Base-by-base conservation (phyloP, 1,140 invertebrate genomes). In the Drosophila repleta region DNA sequence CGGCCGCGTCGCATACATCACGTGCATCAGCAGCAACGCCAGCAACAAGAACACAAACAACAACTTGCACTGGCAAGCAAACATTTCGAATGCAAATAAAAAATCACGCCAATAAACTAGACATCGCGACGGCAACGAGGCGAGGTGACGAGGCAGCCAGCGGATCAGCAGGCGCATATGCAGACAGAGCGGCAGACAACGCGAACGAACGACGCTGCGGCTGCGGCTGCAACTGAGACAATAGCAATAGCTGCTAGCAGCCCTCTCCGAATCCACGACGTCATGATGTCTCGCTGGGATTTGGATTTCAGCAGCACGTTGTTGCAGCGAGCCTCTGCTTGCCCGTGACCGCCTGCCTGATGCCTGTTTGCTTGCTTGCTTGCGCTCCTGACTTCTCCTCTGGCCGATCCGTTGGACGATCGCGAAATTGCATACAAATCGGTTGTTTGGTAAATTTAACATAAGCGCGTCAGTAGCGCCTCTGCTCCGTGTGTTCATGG, bases 81-180 rank as follows among this genome's bases (percentile, higher is more conserved):
- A 80, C 69, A 77, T 83, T 88, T 85, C 70, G 76, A 90, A 85
- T 85, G 80, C 83, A 90, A 90, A 90, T 90, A 90, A 88, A 90
- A 90, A 90, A 80, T 90, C 78, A 76, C 89, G 88, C 83, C 89
- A 90, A 90, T 90, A 90, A 90, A 90, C 88, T 90, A 90, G 88
- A 90, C 89, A 81, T 79, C 51, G 69, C 83, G 88, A 84, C 87
- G 80, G 61, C 81, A 73, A 17, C 46, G 55, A 56, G 58, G 45
- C 43, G 18, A 49, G n/a, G 48, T 7, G 48, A 32, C 26, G 49
- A 52, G 21, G 35, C 48, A 52, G 39, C 21, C 55, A 21, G n/a
- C 55, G 18, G 20, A 24, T 20, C 3, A 20, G 35, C 53, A 45
- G 56, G 21, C 21, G 56, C 39, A 43, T 17, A 43, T 17, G 39